These are phyloP conservation scores for Percopsis transmontana DNA, from an alignment of 2,113 vertebrate species.

Conservation along the genomic window DNA sequence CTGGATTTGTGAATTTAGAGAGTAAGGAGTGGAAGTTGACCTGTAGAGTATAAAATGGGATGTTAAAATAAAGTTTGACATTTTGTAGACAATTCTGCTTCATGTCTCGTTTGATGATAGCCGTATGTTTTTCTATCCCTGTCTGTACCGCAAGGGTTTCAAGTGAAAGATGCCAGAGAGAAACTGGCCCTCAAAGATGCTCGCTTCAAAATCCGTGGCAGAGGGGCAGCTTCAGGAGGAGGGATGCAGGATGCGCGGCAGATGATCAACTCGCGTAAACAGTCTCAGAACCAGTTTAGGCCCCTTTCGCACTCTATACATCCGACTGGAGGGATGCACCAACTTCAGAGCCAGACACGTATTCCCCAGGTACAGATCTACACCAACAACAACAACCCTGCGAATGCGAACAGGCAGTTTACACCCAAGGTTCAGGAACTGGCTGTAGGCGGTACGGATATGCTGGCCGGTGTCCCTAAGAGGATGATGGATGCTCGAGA, in stretches of 20 bases:
- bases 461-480: constrained; percentile 74
- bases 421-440: constrained; percentile 55
- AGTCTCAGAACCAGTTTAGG: constrained; percentile 49
- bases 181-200: constrained; percentile 92
- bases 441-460: constrained; percentile 39
- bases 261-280: constrained; percentile 95
- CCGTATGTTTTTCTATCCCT: background rate
- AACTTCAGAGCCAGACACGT: constrained; percentile 48
- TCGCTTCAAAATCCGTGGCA: constrained; percentile 90
- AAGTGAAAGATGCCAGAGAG: constrained; percentile 90
- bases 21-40: too few relatives aligned
- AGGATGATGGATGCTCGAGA: constrained; percentile 91
- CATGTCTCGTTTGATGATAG: background rate
- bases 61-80: too few relatives aligned
- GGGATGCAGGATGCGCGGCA: constrained; percentile 88
- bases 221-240: constrained; percentile 62
- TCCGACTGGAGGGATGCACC: constrained; percentile 36
- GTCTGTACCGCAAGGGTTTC: constrained; percentile 57
- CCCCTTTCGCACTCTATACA: constrained; percentile 35
- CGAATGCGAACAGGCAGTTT: constrained; percentile 57
- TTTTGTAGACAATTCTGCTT: background rate
- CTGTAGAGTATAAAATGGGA: too few relatives aligned
- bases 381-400: constrained; percentile 40
- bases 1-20: too few relatives aligned
- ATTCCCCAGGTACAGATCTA: constrained; percentile 75